Percentiles rank a stretch among this genome's conserved stretches.
phyloP scores from a whole-genome alignment of 1,140 invertebrate genomes.

The Neotoxoptera formosana region DNA sequence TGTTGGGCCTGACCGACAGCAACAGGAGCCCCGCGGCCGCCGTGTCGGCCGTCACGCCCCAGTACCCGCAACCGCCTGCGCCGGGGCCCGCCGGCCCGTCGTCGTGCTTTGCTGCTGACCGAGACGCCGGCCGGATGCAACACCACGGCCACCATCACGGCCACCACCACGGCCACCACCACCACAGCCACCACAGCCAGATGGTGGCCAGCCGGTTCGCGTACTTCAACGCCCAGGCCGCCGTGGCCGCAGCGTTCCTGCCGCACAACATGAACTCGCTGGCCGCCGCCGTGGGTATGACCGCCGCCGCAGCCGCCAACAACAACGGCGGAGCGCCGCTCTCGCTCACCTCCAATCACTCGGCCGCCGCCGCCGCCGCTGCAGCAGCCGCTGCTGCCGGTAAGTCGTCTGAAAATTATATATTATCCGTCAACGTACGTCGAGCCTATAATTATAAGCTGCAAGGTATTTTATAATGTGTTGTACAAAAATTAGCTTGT shows the following conservation, averaged over 20 bases:
- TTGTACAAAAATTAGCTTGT: too few relatives aligned
- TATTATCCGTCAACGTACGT: background rate
- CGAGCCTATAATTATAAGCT: too few relatives aligned
- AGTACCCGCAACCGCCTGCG: slow-evolving; percentile 61
- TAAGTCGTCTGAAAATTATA: background rate
- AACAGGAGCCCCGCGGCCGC: slow-evolving; percentile 64
- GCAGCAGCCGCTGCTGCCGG: slow-evolving; percentile 58
- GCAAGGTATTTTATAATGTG: background rate
- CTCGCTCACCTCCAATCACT: slow-evolving; percentile 53
- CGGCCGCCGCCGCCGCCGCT: slow-evolving; percentile 50
- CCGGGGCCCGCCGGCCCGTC: slow-evolving; percentile 63
- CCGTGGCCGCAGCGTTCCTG: slow-evolving; percentile 85
- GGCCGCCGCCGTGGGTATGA: slow-evolving; percentile 57
- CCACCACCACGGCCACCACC: slow-evolving; percentile 61
- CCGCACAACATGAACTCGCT: slow-evolving; percentile 68
- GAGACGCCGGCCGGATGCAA: background rate
- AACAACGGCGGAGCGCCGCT: slow-evolving; percentile 58
- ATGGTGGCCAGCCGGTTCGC: slow-evolving; percentile 78
- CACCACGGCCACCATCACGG: slow-evolving; percentile 67
- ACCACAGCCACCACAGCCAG: slow-evolving; percentile 69
- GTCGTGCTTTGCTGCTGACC: slow-evolving; percentile 58
- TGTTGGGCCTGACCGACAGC: slow-evolving; percentile 72
- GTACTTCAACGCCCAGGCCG: slow-evolving; percentile 87
- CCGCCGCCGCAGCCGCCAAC: slow-evolving; percentile 54
- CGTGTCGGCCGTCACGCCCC: slow-evolving; percentile 62